Evolutionary conservation across 2,113 vertebrate genomes (phyloP).

Genomic region (Mionectes macconnelli): DNA sequence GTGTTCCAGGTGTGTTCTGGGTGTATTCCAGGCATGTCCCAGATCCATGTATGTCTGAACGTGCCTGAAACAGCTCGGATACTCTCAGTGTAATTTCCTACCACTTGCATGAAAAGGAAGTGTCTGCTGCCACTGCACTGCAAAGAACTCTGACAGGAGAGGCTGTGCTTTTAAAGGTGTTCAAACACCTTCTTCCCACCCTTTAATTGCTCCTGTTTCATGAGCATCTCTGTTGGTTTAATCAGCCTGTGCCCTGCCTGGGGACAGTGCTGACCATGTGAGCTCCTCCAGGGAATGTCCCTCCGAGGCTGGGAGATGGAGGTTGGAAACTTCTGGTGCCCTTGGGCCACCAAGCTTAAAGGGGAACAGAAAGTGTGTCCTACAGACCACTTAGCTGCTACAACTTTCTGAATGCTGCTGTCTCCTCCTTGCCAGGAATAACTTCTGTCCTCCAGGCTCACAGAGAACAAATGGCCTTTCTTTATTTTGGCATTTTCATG

Average conservation of each 20-base stretch:
- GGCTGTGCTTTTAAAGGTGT: not conserved
- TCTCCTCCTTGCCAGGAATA: not conserved
- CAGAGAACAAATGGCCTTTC: not conserved
- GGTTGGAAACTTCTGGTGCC: not conserved
- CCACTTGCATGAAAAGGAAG: not conserved
- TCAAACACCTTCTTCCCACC: not conserved
- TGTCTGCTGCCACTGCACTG: not conserved
- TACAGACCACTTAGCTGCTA: not conserved
- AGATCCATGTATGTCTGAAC: no score
- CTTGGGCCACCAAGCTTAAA: not conserved
- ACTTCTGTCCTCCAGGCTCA: not conserved
- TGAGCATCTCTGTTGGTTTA: not conserved
- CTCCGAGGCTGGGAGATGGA: not conserved
- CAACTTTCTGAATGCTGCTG: not conserved
- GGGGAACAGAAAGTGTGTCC: not conserved
- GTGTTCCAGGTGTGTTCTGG: no score
- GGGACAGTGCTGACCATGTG: not conserved
- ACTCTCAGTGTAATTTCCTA: not conserved
- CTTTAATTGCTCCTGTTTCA: not conserved
- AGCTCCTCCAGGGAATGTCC: not conserved
- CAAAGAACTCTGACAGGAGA: not conserved
- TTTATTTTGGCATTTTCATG: not conserved
- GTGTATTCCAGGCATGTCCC: no score
- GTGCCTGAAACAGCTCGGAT: not conserved
- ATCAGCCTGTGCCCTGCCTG: not conserved